phyloP scores from a whole-genome alignment of 2,888 invertebrate genomes.

The Apocheima hispidaria region DNA sequence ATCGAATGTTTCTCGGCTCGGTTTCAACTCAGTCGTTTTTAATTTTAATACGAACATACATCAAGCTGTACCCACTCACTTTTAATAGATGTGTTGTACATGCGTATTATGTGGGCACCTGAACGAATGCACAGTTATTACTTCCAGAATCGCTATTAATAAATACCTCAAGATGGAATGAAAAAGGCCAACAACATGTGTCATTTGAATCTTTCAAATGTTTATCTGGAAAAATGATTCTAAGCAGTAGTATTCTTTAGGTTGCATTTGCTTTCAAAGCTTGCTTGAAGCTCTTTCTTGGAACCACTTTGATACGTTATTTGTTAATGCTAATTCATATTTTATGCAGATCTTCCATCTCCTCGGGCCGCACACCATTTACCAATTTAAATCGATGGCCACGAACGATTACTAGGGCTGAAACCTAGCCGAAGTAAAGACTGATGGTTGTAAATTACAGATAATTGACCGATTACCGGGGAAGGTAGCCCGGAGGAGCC shows the following conservation, averaged over 20 bases:
- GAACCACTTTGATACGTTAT: slow-evolving; percentile 8
- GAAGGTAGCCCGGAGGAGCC: slow-evolving; percentile 58
- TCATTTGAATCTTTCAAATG: background rate
- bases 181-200: background rate
- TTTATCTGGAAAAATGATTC: background rate
- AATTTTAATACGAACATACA: slow-evolving; percentile 62
- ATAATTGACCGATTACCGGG: slow-evolving; percentile 82
- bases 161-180: background rate
- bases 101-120: slow-evolving; percentile 33
- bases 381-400: slow-evolving; percentile 79
- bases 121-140: slow-evolving; percentile 32
- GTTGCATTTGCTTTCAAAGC: background rate
- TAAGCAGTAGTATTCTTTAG: background rate
- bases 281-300: background rate
- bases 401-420: slow-evolving; percentile 67
- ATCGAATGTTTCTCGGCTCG: slow-evolving; percentile 66
- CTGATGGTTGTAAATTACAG: slow-evolving; percentile 84
- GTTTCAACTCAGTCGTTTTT: slow-evolving; percentile 72
- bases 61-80: slow-evolving; percentile 42
- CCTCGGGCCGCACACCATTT: slow-evolving; percentile 65
- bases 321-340: slow-evolving; percentile 25
- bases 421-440: slow-evolving; percentile 75
- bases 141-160: slow-evolving; percentile 11
- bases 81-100: slow-evolving; percentile 35
- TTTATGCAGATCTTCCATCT: slow-evolving; percentile 38